Base-by-base conservation (phyloP, 2,797 vertebrate genomes). In the Adrianichthys oophorus region DNA sequence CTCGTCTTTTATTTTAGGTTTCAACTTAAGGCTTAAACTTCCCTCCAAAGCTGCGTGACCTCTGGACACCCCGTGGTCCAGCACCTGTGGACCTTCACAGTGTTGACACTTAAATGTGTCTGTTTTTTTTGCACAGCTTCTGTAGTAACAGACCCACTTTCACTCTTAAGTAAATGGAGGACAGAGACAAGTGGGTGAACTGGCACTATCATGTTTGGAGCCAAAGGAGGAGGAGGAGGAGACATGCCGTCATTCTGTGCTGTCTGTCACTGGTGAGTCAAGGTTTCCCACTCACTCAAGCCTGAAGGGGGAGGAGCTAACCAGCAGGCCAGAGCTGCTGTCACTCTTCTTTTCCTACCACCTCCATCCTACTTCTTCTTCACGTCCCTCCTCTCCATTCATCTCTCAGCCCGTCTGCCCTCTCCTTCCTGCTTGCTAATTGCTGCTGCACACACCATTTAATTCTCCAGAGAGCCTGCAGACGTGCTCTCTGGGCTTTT, bases 201-300 rank as follows among this genome's bases (percentile, higher is more conserved):
- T 52, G 48, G 56, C 59, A 52, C 32, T 44, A 42, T 51, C 24
- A 70, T 72, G 72, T 44, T 51, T 19, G 62, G 56, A 69, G 85
- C 87, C 87, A 88, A 23, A 71, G 53, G 58, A 53, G 80, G 79
- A 72, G 81, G 84, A 79, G 81, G 70, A 51, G 68, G 80, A 93
- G 92, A 92, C 91, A 81, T 91, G 84, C 80, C 79, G 86, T 93
- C 91, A 93, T 66, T 64, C 54, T 73, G 57, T 7, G 63, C 81
- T 85, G 76, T 78, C 74, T 87, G 59, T 68, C 78, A 41, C 74
- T 74, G 55, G 48, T 92, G 89, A 92, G 84, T 92, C 90, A 92
- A 47, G 58, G 77, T 89, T 86, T 87, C 32, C 32, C 32, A 37
- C 32, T 37, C 32, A 37, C 8, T 37, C 32, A 37, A 37, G 8